phyloP scores from a whole-genome alignment of 2,113 vertebrate genomes.

The Shinisaurus crocodilurus region DNA sequence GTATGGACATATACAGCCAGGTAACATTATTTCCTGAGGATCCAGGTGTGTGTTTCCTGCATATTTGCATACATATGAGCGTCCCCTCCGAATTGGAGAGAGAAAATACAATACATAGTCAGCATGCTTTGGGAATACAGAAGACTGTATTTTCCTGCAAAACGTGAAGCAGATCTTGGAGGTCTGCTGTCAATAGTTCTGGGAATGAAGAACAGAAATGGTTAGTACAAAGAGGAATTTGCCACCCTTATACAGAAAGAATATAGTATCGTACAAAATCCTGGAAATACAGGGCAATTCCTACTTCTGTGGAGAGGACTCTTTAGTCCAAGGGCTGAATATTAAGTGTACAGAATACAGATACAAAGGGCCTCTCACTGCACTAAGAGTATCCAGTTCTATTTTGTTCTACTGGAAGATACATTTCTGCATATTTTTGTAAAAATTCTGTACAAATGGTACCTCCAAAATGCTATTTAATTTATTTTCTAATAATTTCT shows the following conservation, averaged over 20 bases:
- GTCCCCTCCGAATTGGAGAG: background rate
- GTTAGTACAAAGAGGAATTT: background rate
- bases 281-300: background rate
- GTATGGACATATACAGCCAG: background rate
- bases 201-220: background rate
- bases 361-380: background rate
- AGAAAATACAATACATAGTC: background rate
- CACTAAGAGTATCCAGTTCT: background rate
- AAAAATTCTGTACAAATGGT: background rate
- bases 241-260: background rate
- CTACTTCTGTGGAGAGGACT: background rate
- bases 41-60: background rate
- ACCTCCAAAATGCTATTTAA: background rate
- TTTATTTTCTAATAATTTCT: background rate
- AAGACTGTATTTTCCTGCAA: background rate
- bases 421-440: background rate
- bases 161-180: background rate
- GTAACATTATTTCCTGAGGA: background rate
- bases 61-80: background rate
- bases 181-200: background rate
- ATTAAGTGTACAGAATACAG: background rate
- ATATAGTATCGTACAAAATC: background rate
- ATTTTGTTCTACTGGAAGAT: background rate
- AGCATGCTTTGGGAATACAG: background rate
- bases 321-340: background rate